Evolutionary conservation across 2,113 vertebrate genomes (phyloP).

Genomic region (Nycticebus coucang): DNA sequence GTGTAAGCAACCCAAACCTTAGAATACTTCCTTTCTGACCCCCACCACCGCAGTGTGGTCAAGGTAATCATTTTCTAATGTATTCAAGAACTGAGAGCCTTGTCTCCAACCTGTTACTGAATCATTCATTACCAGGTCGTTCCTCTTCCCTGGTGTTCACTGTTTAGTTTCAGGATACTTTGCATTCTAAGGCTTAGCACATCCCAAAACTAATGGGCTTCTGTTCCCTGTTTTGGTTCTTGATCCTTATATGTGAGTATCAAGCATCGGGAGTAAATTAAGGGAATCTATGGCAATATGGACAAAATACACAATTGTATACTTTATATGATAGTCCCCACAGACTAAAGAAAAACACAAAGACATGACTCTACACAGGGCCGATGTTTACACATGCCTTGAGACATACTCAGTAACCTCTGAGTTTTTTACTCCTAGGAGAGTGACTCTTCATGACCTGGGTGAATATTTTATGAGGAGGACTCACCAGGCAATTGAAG

Average conservation of each 20-base stretch:
- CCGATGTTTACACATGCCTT: neutral
- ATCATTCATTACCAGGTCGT: no score
- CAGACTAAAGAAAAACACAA: neutral
- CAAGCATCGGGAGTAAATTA: neutral
- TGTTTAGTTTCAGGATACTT: neutral
- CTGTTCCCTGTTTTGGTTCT: neutral
- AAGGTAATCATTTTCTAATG: neutral
- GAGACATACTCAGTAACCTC: neutral
- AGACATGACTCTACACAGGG: neutral
- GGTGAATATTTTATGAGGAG: no score
- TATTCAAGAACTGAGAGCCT: neutral
- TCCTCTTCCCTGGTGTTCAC: neutral
- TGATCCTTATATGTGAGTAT: neutral
- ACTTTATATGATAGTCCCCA: neutral
- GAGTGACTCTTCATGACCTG: neutral
- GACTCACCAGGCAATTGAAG: no score
- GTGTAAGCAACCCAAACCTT: neutral
- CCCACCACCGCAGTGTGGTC: accelerated
- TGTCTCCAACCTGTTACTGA: neutral
- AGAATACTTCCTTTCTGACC: neutral
- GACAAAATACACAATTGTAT: neutral
- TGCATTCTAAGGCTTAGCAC: neutral
- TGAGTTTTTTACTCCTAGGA: neutral
- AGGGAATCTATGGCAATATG: neutral
- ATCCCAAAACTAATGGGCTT: neutral